Conservation (phyloP, 2,888 invertebrate species). For the Dilophus febrilis region DNA sequence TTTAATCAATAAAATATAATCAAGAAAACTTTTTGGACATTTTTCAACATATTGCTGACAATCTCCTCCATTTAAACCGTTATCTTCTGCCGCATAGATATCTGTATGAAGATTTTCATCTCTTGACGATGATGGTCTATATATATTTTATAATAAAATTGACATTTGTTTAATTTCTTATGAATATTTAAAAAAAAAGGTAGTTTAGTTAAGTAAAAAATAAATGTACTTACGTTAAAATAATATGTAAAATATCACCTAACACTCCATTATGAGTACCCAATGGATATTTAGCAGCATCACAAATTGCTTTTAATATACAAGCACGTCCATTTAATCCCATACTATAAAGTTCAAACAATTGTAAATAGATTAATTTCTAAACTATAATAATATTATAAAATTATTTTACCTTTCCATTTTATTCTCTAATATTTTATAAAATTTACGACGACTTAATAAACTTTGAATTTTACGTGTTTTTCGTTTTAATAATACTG, state of each 20-base stretch:
- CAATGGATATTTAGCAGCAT: slow-evolving; percentile 38
- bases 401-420: slow-evolving; percentile 34
- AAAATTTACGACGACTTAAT: slow-evolving; percentile 33
- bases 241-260: slow-evolving; percentile 45
- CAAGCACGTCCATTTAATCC: slow-evolving; percentile 42
- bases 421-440: slow-evolving; percentile 36
- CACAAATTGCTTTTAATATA: slow-evolving; percentile 48
- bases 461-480: slow-evolving; percentile 29
- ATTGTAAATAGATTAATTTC: too few relatives aligned
- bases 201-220: slow-evolving; percentile 3
- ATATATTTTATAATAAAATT: background rate
- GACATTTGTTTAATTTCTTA: background rate
- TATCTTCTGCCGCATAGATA: slow-evolving; percentile 39
- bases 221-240: slow-evolving; percentile 43
- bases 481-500: slow-evolving; percentile 20
- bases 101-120: slow-evolving; percentile 35
- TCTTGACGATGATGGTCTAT: slow-evolving; percentile 42
- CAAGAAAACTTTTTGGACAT: slow-evolving; percentile 38
- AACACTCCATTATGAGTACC: slow-evolving; percentile 42
- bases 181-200: background rate
- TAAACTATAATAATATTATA: background rate
- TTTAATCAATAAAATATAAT: slow-evolving; percentile 30
- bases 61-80: slow-evolving; percentile 31
- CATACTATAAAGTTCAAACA: slow-evolving; percentile 29
- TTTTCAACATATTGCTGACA: slow-evolving; percentile 33